These are phyloP conservation scores for Amiota mariae DNA, from an alignment of 2,888 invertebrate genomes.

Conservation along the genomic window DNA sequence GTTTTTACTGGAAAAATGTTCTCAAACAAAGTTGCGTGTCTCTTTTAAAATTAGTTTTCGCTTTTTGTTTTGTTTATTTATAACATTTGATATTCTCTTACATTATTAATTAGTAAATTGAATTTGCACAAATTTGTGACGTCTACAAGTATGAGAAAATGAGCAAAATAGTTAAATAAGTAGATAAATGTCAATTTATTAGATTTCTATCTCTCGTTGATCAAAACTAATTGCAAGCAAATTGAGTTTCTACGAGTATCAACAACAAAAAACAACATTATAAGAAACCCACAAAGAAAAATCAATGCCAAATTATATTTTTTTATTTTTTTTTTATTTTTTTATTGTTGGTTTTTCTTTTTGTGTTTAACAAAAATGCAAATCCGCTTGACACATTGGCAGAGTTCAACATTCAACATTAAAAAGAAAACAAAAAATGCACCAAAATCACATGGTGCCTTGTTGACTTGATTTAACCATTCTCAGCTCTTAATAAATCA, in stretches of 20 bases:
- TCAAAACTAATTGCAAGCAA: conserved; percentile 54
- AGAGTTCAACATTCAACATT: no score
- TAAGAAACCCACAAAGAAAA: conserved; percentile 7
- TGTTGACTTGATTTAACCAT: background rate
- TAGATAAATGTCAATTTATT: no score
- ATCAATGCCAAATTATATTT: conserved; percentile 52
- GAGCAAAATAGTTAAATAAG: no score
- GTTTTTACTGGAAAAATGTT: no score
- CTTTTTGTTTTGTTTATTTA: background rate
- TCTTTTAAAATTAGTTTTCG: background rate
- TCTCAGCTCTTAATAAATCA: background rate
- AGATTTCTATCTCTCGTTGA: no score
- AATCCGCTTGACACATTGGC: no score
- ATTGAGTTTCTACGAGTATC: conserved; percentile 38
- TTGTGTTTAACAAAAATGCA: no score
- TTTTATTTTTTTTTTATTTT: conserved; percentile 17
- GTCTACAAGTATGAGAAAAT: no score
- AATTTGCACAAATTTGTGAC: conserved; percentile 5
- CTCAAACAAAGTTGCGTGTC: no score
- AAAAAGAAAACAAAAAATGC: background rate
- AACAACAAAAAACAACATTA: background rate
- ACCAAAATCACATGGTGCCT: background rate
- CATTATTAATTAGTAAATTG: conserved; percentile 15
- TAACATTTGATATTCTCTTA: background rate
- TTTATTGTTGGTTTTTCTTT: background rate